These are phyloP conservation scores for Pseudomyrmex cubaensis DNA, from an alignment of 1,140 invertebrate species.

Conservation along the genomic window DNA sequence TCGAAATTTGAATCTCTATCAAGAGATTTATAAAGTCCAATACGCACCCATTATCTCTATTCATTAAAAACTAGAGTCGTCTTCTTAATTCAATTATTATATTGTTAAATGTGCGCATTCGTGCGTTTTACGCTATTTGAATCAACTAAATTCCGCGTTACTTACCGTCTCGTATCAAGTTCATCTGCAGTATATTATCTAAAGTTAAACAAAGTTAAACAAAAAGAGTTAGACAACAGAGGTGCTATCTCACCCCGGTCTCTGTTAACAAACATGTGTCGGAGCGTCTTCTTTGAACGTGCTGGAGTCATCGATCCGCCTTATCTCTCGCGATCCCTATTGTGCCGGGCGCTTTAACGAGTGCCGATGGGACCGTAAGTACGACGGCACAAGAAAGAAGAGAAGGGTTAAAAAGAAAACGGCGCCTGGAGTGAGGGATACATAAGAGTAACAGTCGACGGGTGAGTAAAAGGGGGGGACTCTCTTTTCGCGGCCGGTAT, in stretches of 20 bases:
- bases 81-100: slow-evolving; percentile 1
- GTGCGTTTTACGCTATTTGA: not conserved
- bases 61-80: not conserved
- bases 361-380: slow-evolving; percentile 49
- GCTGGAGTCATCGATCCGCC: slow-evolving; percentile 36
- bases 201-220: not conserved
- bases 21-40: not conserved
- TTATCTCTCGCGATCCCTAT: slow-evolving; percentile 30
- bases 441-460: slow-evolving; percentile 14
- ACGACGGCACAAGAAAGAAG: slow-evolving; percentile 37
- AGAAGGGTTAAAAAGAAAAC: slow-evolving; percentile 31
- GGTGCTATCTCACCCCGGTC: not conserved
- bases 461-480: slow-evolving; percentile 8
- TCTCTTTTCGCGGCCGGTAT: slow-evolving; percentile 55
- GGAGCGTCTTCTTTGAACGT: slow-evolving; percentile 19
- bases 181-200: slow-evolving; percentile 1
- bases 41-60: not conserved
- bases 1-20: slow-evolving; percentile 21
- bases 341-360: slow-evolving; percentile 53
- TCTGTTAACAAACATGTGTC: slow-evolving; percentile 13
- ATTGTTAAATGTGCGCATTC: not conserved
- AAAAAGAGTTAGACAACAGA: slow-evolving; percentile 31
- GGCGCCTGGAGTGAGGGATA: not conserved
- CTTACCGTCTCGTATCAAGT: not conserved
- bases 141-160: not conserved